phyloP scores from a whole-genome alignment of 2,888 invertebrate species.

The Dyspetes luteomarginatus region DNA sequence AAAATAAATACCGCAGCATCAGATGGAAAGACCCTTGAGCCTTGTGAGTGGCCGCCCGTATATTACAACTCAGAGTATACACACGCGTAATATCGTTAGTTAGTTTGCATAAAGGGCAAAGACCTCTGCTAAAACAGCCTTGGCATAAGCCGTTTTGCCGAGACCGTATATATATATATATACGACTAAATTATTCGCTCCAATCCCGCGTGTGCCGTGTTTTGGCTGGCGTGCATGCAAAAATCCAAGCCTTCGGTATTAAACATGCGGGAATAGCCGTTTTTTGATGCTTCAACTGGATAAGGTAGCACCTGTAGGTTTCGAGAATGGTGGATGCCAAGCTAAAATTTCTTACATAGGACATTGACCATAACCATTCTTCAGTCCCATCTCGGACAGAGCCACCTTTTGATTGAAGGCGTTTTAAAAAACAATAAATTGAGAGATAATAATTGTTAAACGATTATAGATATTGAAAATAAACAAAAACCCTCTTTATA shows the following conservation, averaged over 20 bases:
- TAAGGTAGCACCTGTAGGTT: slow-evolving; percentile 67
- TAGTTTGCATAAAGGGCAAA: slow-evolving; percentile 56
- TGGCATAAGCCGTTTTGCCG: slow-evolving; percentile 34
- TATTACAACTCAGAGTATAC: neutral
- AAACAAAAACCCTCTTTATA: too few species aligned
- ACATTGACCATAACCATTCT: slow-evolving; percentile 8
- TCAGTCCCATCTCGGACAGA: neutral
- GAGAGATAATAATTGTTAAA: neutral
- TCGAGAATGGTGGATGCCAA: slow-evolving; percentile 28
- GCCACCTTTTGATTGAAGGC: neutral
- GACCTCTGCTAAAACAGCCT: slow-evolving; percentile 54
- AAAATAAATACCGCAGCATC: too few species aligned
- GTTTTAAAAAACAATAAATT: neutral
- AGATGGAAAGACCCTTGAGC: too few species aligned
- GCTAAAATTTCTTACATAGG: slow-evolving; percentile 3
- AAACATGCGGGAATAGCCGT: slow-evolving; percentile 60
- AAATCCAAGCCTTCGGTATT: slow-evolving; percentile 62
- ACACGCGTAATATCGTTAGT: neutral
- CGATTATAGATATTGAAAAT: too few species aligned
- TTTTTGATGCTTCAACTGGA: slow-evolving; percentile 58
- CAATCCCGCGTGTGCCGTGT: slow-evolving; percentile 69
- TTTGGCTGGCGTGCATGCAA: slow-evolving; percentile 47
- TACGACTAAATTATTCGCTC: slow-evolving; percentile 77
- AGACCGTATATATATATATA: too few species aligned
- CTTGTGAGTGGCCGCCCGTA: neutral